phyloP scores from a whole-genome alignment of 2,113 vertebrate genomes.

The Pelusios castaneus region DNA sequence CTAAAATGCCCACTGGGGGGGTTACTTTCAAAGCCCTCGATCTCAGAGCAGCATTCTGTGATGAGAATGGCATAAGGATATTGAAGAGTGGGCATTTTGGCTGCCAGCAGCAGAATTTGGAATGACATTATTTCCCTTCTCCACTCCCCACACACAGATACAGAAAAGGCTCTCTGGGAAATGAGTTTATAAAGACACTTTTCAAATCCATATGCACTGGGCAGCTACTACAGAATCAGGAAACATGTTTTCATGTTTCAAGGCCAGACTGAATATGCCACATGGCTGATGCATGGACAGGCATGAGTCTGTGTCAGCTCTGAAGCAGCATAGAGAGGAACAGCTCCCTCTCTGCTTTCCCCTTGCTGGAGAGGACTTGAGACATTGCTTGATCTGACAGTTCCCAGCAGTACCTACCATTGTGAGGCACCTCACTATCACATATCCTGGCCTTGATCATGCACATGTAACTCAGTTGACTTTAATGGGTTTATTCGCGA shows the following conservation, averaged over 20 bases:
- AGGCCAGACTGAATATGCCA: neutral
- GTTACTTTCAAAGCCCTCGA: neutral
- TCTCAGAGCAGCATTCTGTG: neutral
- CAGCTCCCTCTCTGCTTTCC: neutral
- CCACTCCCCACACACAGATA: rapidly evolving
- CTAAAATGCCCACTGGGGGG: neutral
- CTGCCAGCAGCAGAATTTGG: neutral
- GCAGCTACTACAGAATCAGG: rapidly evolving
- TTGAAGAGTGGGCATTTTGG: constrained; percentile 31
- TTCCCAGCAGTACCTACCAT: neutral
- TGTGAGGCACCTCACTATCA: neutral
- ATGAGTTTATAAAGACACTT: neutral
- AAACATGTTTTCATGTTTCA: neutral
- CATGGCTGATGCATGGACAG: neutral
- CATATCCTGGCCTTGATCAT: neutral
- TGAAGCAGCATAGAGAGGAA: neutral
- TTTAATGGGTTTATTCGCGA: neutral
- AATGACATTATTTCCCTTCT: constrained; percentile 38
- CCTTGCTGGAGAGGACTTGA: neutral
- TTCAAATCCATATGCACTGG: neutral
- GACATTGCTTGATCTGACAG: neutral
- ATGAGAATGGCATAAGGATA: constrained; percentile 16
- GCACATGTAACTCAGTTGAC: neutral
- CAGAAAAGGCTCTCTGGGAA: neutral
- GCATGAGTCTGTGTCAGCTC: neutral